A percentile compares a stretch with the other conserved stretches of the same genome.
phyloP scores from a whole-genome alignment of 64 coral and sea anemone species.

The Dendrophyllia cribrosa region DNA sequence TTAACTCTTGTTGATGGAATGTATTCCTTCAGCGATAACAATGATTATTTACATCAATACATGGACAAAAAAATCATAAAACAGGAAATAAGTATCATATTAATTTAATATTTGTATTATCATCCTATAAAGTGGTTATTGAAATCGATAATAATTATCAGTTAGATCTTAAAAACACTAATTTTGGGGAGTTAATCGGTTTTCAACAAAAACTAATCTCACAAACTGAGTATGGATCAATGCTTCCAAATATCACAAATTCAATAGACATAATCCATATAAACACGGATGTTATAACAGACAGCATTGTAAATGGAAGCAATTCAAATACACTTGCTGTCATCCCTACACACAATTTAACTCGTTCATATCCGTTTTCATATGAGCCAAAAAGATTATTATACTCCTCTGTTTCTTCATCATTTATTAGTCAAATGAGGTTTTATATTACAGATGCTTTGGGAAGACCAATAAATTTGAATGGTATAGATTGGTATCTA shows the following conservation, averaged over 20 bases:
- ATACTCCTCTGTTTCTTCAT: too few species aligned
- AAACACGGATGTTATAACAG: neutral
- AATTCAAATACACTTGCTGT: slow-evolving; percentile 37
- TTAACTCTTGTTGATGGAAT: neutral
- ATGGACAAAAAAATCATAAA: neutral
- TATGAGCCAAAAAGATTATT: too few species aligned
- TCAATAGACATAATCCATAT: slow-evolving; percentile 32
- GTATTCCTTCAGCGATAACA: slow-evolving; percentile 13
- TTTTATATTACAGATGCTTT: too few species aligned
- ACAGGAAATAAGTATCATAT: neutral
- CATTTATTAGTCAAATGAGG: too few species aligned
- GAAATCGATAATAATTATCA: neutral
- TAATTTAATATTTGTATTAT: slow-evolving; percentile 49
- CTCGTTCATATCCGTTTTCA: too few species aligned
- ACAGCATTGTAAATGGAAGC: slow-evolving; percentile 9
- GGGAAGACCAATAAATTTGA: too few species aligned
- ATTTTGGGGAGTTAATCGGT: slow-evolving; percentile 28
- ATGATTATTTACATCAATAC: slow-evolving; percentile 12
- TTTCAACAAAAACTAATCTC: neutral
- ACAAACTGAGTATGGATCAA: neutral
- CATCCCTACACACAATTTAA: slow-evolving; percentile 25
- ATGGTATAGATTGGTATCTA: too few species aligned
- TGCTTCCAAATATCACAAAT: slow-evolving; percentile 62
- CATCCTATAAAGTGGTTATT: slow-evolving; percentile 29
- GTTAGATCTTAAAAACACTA: slow-evolving; percentile 7